Evolutionary conservation across 92 coral and sea anemone genomes (phyloP), one percentile per base, ranked within the genome.

Genomic region (Siderastrea siderea): DNA sequence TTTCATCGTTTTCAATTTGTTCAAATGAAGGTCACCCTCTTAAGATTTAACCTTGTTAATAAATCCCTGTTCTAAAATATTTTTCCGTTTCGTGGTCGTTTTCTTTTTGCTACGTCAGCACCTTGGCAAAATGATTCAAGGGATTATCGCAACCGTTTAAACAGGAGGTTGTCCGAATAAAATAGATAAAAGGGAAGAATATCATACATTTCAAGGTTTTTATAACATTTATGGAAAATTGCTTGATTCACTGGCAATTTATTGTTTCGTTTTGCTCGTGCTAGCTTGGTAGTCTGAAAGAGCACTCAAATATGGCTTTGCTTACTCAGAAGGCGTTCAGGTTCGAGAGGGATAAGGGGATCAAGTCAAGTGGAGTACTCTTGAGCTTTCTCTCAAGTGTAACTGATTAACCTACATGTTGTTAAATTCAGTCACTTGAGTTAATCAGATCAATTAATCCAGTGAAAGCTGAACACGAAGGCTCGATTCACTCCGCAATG

Each of bases 311-410:
- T 7, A 57, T 7, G 61, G 61, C 61, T 57, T 38, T 16, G 38
- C n/a, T 13, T 6, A 63, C n/a, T 15, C 6, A 19, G 3, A 63
- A 3, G 67, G 19, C 19, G 50, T 45, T 70, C 7, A 52, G 10
- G 6, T 52, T 70, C 12, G 7, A 3, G 55, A 47, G 74, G 55
- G 61, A 1, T 1, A 49, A n/a, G 44, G 19, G 6, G 79, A 16
- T 78, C 55, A 78, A 49, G 44, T 68, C 68, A 68, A 81, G 75
- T 81, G 85, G 85, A 16, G 9, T 57, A 26, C 71, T 47, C 59
- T 78, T 44, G 47, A 60, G 71, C 55, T 47, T 16, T n/a, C 13
- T 16, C 44, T 81, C 51, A 52, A 80, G 84, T 68, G 53, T n/a
- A 58, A 1, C 5, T 62, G 5, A 16, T 58, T 47, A 77, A 63